Evolutionary conservation across 2,113 vertebrate genomes (phyloP).

Genomic region (Meriones unguiculatus): DNA sequence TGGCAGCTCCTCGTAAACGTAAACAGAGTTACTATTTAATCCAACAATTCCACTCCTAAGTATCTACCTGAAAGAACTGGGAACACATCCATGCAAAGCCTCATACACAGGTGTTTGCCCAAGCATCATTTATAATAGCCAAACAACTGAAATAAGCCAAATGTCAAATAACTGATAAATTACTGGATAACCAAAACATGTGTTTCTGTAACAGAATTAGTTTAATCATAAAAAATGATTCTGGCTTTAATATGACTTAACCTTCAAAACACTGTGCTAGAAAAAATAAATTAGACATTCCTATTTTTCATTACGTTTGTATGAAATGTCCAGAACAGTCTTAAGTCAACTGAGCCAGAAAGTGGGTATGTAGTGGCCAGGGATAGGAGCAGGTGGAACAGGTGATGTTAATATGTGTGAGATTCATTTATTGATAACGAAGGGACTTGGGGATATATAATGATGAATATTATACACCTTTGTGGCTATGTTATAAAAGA

Average conservation of each 20-base stretch:
- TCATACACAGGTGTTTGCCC: not conserved
- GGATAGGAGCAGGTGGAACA: not conserved
- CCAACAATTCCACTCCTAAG: not conserved
- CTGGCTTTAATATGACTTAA: not conserved
- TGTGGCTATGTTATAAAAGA: not conserved
- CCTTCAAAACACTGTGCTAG: not conserved
- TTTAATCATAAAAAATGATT: slow-evolving; percentile 1
- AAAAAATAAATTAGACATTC: not conserved
- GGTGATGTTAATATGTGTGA: no score
- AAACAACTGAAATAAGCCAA: slow-evolving; percentile 20
- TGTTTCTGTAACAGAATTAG: not conserved
- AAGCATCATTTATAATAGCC: not conserved
- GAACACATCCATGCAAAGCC: not conserved
- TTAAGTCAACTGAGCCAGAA: not conserved
- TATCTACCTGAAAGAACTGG: not conserved
- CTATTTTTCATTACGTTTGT: not conserved
- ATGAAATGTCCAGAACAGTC: not conserved
- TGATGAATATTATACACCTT: no score
- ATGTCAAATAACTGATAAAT: not conserved
- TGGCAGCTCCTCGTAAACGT: not conserved
- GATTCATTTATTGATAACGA: not conserved
- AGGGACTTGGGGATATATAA: not conserved
- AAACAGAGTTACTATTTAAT: not conserved
- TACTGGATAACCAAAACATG: not conserved
- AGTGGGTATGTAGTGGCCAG: not conserved